A percentile compares a stretch with the other conserved stretches of the same genome.
phyloP scores from a whole-genome alignment of 2,113 vertebrate species.

The Sinocyclocheilus maitianheensis region DNA sequence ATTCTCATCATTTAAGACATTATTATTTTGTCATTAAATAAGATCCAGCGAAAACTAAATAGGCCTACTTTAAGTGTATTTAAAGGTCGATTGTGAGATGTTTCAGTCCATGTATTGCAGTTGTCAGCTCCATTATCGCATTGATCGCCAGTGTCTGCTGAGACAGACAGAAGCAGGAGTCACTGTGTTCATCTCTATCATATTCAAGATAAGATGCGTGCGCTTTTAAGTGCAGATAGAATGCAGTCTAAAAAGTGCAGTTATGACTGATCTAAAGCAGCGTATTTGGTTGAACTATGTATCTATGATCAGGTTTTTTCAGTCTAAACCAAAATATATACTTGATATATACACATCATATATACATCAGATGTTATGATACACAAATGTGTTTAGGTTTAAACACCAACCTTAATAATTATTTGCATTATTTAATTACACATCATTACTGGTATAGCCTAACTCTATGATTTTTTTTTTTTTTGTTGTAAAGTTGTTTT shows the following conservation, averaged over 20 bases:
- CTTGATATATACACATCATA: too few species aligned
- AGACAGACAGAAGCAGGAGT: slow-evolving; percentile 10
- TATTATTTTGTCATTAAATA: neutral
- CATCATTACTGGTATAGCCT: neutral
- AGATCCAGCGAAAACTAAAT: neutral
- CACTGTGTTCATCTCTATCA: neutral
- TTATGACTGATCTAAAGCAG: neutral
- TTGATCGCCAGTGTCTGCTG: neutral
- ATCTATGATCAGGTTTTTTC: neutral
- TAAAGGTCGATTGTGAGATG: neutral
- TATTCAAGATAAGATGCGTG: neutral
- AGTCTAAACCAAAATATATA: neutral
- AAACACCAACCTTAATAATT: neutral
- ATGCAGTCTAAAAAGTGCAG: neutral
- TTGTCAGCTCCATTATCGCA: neutral
- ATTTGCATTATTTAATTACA: neutral
- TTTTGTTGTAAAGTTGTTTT: neutral
- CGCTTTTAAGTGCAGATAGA: neutral
- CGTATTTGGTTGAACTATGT: neutral
- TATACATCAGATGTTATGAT: neutral
- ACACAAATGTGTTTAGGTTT: neutral
- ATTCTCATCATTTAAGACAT: neutral
- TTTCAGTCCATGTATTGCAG: slow-evolving; percentile 5
- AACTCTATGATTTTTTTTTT: too few species aligned
- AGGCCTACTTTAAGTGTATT: neutral